phyloP scores from a whole-genome alignment of 2,113 vertebrate genomes.

The Saguinus midas region DNA sequence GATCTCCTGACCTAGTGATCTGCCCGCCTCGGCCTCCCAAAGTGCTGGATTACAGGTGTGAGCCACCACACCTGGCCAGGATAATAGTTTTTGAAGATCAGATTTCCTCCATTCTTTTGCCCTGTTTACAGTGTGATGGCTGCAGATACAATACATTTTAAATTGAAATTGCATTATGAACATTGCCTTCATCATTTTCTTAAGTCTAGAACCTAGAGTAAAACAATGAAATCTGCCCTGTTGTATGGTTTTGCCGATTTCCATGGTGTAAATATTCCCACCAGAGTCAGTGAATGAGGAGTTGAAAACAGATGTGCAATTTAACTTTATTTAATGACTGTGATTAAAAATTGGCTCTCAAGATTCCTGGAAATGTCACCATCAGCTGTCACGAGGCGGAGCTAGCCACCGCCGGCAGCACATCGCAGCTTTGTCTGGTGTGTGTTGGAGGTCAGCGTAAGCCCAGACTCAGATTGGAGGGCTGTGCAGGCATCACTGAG shows the following conservation, averaged over 20 bases:
- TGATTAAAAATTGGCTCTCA: neutral
- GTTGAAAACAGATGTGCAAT: neutral
- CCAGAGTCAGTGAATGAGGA: neutral
- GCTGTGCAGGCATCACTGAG: rapidly evolving
- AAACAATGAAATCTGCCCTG: neutral
- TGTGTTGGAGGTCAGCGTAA: neutral
- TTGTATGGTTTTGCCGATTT: neutral
- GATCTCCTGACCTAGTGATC: too few species aligned
- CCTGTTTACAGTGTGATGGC: neutral
- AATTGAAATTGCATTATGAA: neutral
- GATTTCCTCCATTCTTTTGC: neutral
- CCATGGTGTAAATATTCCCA: neutral
- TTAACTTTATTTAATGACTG: neutral
- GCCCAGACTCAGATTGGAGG: rapidly evolving
- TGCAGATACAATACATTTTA: neutral
- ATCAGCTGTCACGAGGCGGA: neutral
- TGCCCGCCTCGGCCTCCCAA: too few species aligned
- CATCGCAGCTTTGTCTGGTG: rapidly evolving
- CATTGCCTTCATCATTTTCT: neutral
- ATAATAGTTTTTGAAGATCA: neutral
- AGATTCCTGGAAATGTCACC: neutral
- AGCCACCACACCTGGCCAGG: neutral
- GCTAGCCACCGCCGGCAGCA: rapidly evolving
- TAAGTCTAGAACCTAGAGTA: neutral
- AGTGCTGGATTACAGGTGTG: too few species aligned